Evolutionary conservation across 2,113 vertebrate genomes (phyloP).

Genomic region (Lophotis ruficrista): DNA sequence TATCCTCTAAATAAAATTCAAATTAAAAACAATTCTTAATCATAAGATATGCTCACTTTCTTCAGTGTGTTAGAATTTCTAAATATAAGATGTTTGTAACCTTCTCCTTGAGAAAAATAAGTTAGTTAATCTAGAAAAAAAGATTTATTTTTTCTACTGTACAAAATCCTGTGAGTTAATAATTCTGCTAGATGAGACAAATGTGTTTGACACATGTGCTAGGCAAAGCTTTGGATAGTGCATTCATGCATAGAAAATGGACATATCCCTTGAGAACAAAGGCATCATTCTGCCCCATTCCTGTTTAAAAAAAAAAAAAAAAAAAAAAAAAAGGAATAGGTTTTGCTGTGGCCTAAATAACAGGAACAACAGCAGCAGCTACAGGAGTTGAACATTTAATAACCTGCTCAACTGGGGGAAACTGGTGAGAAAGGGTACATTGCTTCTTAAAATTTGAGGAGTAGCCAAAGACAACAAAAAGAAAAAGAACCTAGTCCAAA

Average conservation of each 20-base stretch:
- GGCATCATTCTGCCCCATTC: background rate
- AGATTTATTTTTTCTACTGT: background rate
- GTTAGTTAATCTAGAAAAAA: background rate
- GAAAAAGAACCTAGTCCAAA: background rate
- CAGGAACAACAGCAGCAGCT: background rate
- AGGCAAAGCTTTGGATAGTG: constrained; percentile 20
- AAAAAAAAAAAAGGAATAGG: background rate
- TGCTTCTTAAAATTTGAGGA: background rate
- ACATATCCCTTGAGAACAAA: constrained; percentile 11
- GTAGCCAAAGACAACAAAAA: background rate
- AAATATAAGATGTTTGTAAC: background rate
- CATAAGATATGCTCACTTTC: background rate
- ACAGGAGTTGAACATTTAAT: background rate
- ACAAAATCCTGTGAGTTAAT: background rate
- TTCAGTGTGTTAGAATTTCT: background rate
- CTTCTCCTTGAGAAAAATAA: background rate
- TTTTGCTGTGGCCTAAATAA: background rate
- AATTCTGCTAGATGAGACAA: constrained; percentile 10
- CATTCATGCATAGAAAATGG: background rate
- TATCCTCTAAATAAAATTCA: background rate
- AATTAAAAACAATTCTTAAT: background rate
- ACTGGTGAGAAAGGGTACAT: background rate
- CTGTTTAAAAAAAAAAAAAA: background rate
- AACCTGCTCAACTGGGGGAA: background rate
- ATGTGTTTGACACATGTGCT: background rate